Conservation (phyloP, 1,140 invertebrate species). For the Drosophila kurseongensis region DNA sequence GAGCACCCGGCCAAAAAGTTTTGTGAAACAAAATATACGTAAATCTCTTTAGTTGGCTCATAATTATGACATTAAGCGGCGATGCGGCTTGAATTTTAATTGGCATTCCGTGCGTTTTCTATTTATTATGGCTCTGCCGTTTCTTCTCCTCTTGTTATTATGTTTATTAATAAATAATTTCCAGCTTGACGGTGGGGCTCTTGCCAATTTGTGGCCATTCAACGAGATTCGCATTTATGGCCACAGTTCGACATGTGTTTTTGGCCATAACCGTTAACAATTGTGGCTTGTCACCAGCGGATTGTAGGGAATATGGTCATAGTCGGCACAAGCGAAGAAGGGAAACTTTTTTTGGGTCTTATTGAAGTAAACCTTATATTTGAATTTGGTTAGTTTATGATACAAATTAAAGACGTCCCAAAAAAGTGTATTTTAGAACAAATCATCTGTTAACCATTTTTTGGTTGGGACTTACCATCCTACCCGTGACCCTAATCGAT, state of each 20-base stretch:
- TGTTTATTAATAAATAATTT: conserved; percentile 82
- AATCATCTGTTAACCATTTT: no score
- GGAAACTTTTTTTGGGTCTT: conserved; percentile 19
- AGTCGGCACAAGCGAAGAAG: background rate
- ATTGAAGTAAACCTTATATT: background rate
- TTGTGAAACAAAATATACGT: conserved; percentile 80
- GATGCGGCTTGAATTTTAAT: conserved; percentile 81
- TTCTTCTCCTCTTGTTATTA: conserved; percentile 44
- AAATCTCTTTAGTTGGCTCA: conserved; percentile 83
- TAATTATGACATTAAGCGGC: conserved; percentile 82
- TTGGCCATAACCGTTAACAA: conserved; percentile 43
- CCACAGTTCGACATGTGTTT: conserved; percentile 55
- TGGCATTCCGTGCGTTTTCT: conserved; percentile 57
- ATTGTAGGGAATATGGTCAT: background rate
- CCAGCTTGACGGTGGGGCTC: conserved; percentile 22
- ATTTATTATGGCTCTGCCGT: conserved; percentile 27
- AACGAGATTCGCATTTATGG: conserved; percentile 59
- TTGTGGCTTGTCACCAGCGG: conserved; percentile 41
- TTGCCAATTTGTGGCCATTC: conserved; percentile 63
- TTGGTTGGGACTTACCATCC: conserved; percentile 10
- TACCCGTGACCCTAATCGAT: conserved; percentile 39
- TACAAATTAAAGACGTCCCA: background rate
- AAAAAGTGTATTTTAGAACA: no score
- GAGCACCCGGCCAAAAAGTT: conserved; percentile 49
- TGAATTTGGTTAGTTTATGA: background rate